These are phyloP conservation scores for Harpagoxenus sublaevis DNA, from an alignment of 2,888 invertebrate species.

Conservation along the genomic window DNA sequence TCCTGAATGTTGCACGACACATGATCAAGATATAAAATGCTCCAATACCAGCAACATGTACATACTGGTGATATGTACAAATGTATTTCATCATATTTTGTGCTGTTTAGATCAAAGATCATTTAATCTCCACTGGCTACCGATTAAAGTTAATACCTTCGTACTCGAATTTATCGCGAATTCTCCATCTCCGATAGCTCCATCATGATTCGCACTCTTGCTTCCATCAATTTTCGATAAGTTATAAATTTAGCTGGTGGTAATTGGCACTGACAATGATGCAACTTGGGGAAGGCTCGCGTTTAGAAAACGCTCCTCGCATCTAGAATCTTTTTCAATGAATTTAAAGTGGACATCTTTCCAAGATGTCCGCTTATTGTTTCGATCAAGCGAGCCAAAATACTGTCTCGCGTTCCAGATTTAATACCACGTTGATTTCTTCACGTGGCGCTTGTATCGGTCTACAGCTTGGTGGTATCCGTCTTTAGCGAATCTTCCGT, in stretches of 20 bases:
- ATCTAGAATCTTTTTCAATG: slow-evolving; percentile 32
- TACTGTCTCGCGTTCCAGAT: slow-evolving; percentile 56
- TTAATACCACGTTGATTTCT: slow-evolving; percentile 66
- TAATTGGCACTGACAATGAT: background rate
- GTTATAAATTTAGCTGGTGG: slow-evolving; percentile 18
- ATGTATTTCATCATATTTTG: background rate
- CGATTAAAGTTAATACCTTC: background rate
- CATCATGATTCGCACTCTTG: background rate
- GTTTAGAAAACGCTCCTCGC: background rate
- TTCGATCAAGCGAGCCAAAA: slow-evolving; percentile 64
- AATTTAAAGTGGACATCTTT: slow-evolving; percentile 77
- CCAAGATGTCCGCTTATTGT: slow-evolving; percentile 77
- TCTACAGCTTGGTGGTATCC: slow-evolving; percentile 70
- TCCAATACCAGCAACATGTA: background rate
- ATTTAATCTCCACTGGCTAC: background rate
- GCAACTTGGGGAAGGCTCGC: background rate
- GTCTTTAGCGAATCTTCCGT: slow-evolving; percentile 72
- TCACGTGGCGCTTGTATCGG: slow-evolving; percentile 62
- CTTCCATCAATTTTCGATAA: background rate
- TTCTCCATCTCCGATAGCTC: background rate
- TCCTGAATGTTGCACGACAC: background rate
- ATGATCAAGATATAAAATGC: background rate
- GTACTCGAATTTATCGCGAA: slow-evolving; percentile 8
- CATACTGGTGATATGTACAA: background rate
- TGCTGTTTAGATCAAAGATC: background rate